Conservation (phyloP, 2,888 invertebrate genomes). For the Philereme transversata region DNA sequence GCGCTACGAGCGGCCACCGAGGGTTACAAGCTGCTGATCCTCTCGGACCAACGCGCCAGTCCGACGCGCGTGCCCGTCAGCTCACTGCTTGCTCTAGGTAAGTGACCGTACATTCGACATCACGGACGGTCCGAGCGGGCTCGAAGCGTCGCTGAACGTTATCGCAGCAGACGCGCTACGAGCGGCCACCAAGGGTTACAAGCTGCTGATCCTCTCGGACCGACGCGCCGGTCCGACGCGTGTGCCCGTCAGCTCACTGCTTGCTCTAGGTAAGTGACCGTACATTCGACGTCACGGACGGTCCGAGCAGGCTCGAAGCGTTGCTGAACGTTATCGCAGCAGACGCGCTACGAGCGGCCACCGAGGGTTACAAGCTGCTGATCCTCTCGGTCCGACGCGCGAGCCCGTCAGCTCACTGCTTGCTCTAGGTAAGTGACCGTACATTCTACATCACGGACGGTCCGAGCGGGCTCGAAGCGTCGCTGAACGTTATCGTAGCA, state of each 20-base stretch:
- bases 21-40: slow-evolving; percentile 93
- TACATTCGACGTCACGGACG: slow-evolving; percentile 91
- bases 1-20: slow-evolving; percentile 90
- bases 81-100: slow-evolving; percentile 60
- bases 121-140: slow-evolving; percentile 88
- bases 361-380: slow-evolving; percentile 91
- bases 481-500: slow-evolving; percentile 90
- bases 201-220: slow-evolving; percentile 95
- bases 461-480: slow-evolving; percentile 88
- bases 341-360: slow-evolving; percentile 92
- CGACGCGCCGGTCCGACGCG: slow-evolving; percentile 84
- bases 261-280: slow-evolving; percentile 85
- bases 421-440: slow-evolving; percentile 85
- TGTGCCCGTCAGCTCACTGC: slow-evolving; percentile 57
- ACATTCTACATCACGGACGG: slow-evolving; percentile 93
- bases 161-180: slow-evolving; percentile 92
- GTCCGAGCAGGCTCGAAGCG: slow-evolving; percentile 89
- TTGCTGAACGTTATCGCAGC: slow-evolving; percentile 92
- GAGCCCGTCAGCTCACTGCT: slow-evolving; percentile 58
- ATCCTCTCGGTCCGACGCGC: slow-evolving; percentile 88
- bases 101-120: slow-evolving; percentile 93
- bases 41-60: slow-evolving; percentile 91
- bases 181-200: slow-evolving; percentile 91
- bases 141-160: slow-evolving; percentile 90
- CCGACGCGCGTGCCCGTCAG: slow-evolving; percentile 62